Percentiles rank a stretch among this genome's conserved stretches.
phyloP scores from a whole-genome alignment of 2,888 invertebrate species.

The Venusia cambrica region DNA sequence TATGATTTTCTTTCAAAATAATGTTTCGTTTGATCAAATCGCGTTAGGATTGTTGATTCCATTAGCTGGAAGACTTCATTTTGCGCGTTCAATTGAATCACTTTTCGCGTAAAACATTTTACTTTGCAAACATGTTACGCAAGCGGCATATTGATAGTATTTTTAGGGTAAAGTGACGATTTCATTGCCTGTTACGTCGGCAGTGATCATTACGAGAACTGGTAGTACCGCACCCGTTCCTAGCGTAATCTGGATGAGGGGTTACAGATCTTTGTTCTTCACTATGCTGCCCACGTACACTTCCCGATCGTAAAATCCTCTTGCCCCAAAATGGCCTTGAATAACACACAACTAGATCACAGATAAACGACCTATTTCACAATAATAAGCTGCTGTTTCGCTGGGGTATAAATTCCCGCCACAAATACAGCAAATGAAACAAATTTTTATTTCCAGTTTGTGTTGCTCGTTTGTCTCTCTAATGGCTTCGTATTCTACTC shows the following conservation, averaged over 20 bases:
- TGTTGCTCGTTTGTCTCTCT: constrained; percentile 33
- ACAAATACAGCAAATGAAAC: constrained; percentile 30
- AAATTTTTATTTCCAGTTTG: constrained; percentile 31
- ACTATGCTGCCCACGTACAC: constrained; percentile 46
- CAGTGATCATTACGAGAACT: constrained; percentile 35
- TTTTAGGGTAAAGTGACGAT: constrained; percentile 22
- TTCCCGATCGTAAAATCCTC: constrained; percentile 50
- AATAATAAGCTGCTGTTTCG: constrained; percentile 42
- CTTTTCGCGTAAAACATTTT: constrained; percentile 3
- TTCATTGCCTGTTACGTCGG: constrained; percentile 25
- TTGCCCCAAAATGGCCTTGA: constrained; percentile 47
- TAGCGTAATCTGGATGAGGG: constrained; percentile 42
- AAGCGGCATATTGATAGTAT: constrained; percentile 5
- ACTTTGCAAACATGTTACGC: not conserved
- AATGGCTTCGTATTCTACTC: constrained; percentile 32
- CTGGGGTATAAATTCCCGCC: constrained; percentile 30
- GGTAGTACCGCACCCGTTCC: constrained; percentile 42
- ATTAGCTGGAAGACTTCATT: constrained; percentile 18
- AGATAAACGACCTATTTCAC: constrained; percentile 46
- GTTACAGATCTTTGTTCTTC: constrained; percentile 40
- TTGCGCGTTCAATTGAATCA: constrained; percentile 11
- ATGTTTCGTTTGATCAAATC: constrained; percentile 25
- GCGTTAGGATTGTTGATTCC: constrained; percentile 19
- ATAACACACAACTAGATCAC: constrained; percentile 49
- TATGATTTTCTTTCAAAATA: constrained; percentile 27